Base-by-base conservation (phyloP, 2,797 vertebrate genomes). In the Percopsis omiscomaycus region DNA sequence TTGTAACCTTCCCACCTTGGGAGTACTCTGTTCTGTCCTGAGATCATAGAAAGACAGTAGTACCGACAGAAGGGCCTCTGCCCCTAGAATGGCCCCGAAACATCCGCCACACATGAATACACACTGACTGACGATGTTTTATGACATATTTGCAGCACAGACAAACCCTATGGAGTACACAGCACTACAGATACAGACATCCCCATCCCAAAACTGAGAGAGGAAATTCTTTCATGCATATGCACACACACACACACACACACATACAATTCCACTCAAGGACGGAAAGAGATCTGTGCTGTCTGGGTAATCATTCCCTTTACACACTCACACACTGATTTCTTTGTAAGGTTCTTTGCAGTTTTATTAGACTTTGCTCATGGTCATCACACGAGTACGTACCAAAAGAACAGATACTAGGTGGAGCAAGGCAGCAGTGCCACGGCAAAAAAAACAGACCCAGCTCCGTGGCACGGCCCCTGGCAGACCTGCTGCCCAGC, bases 291-390 rank as follows among this genome's bases (percentile, higher is more conserved):
- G 14, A 65, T 61, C 71, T 58, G 59, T 67, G 59, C 69, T 62
- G 15, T 64, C 64, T 29, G 69, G 55, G 59, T 65, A 51, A 72
- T 53, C 30, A 8, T 75, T 62, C 53, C 68, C 72, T 37, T 5
- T 3, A 80, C 77, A 83, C 82, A 83, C 75, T 73, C 73, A 78
- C 83, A 86, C 79, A 85, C 62, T 64, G 79, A 89, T 89, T 88
- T 82, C 76, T 85, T 75, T 82, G 66, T 86, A 78, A 82, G 76
- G 72, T 90, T 87, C 79, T 89, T 90, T 86, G 84, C 76, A 88
- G 84, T 86, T 92, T 92, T 92, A 91, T 92, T 92, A 89, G 91
- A 91, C 90, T 91, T 92, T 92, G 90, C 91, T 91, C 84, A 87
- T 86, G 75, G 84, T 90, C 90, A 89, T 86, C 77, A 90, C 90